A percentile compares a stretch with the other conserved stretches of the same genome.
These are phyloP conservation scores for Acanthurus leucopareius DNA, from an alignment of 2,797 vertebrate species.

Conservation along the genomic window DNA sequence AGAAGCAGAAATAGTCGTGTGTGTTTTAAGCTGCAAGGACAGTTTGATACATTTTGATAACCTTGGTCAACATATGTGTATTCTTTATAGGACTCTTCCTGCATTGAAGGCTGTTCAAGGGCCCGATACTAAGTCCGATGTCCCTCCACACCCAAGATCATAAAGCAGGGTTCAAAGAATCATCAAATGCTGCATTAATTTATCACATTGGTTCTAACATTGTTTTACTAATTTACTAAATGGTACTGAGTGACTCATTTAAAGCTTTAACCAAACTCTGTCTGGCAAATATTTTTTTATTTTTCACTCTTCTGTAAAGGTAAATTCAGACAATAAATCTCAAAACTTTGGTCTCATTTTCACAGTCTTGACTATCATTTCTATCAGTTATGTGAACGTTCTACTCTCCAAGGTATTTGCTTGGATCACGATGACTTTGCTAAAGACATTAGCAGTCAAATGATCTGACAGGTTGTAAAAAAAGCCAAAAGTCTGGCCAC, in stretches of 20 bases:
- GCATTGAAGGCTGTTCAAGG: no score
- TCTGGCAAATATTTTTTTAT: not conserved
- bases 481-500: not conserved
- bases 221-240: not conserved
- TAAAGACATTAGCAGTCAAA: not conserved
- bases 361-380: not conserved
- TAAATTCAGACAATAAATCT: not conserved
- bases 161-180: not conserved
- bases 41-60: constrained; percentile 3
- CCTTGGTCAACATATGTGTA: not conserved
- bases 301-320: not conserved
- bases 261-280: not conserved
- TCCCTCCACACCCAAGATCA: not conserved
- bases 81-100: no score
- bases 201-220: not conserved
- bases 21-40: constrained; percentile 1
- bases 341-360: not conserved
- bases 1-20: constrained; percentile 1
- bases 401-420: not conserved
- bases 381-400: not conserved
- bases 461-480: not conserved
- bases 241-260: not conserved
- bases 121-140: no score
- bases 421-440: not conserved
- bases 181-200: not conserved